Base-by-base conservation (phyloP, 1,140 invertebrate species). In the Eubasilissa regina region DNA sequence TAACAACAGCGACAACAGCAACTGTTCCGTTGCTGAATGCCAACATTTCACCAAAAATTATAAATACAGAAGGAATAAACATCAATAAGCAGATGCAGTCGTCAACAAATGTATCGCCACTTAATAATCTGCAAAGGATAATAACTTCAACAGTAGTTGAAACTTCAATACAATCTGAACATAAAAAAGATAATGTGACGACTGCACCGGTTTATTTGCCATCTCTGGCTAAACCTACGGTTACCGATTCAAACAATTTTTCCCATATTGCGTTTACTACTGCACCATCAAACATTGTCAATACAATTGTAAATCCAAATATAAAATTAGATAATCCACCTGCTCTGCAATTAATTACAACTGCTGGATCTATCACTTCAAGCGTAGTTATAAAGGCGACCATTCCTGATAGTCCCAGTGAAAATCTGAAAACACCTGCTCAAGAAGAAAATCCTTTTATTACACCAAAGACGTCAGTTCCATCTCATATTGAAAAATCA, bases 11-110 rank as follows among this genome's bases (percentile, higher is more conserved):
- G 6, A 35, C 25, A 1, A 35, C n/a, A n/a, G n/a, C 25, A 35
- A 15, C 75, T 53, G 13, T 53, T 35, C 25, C 25, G 11, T 17
- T 25, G 19, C 47, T 25, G 11, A 53, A 53, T 66, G 10, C 58
- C 0, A 13, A 9, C 8, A 25, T 9, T 51, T 4, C 12, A 43
- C n/a, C 47, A 35, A 55, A 55, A 74, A n/a, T 25, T 44, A 44
- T n/a, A 19, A 15, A 11, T 17, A 10, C 17, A 10, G 72, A 75
- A 17, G 55, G 35, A 56, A 43, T 19, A 12, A 19, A 35, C n/a
- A 53, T 66, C n/a, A 47, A 17, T 62, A 82, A 82, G 53, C 81
- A 82, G 55, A 77, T 25, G 0, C 64, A 68, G 12, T 35, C 48
- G n/a, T 19, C 47, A 64, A 11, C 66, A 45, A 80, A 35, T 55